phyloP scores from a whole-genome alignment of 2,888 invertebrate genomes.

The Tetanocera ferruginea region DNA sequence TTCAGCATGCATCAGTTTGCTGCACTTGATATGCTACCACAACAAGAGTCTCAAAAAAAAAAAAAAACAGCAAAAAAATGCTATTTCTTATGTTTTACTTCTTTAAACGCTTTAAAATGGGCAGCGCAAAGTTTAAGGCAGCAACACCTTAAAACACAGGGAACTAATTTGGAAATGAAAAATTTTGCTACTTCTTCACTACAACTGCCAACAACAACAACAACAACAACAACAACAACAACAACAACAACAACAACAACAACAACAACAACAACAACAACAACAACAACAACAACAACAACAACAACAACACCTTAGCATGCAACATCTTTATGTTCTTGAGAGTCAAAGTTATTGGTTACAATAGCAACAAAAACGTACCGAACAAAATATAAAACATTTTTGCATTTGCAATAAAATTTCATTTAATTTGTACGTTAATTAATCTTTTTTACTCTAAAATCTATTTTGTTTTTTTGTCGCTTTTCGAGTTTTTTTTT shows the following conservation, averaged over 20 bases:
- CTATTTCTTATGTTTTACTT: not conserved
- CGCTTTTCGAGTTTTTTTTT: not conserved
- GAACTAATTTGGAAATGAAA: constrained; percentile 18
- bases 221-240: not conserved
- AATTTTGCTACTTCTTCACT: not conserved
- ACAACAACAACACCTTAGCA: not conserved
- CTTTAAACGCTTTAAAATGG: constrained; percentile 10
- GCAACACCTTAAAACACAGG: not conserved
- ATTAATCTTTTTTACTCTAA: not conserved
- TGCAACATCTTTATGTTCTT: not conserved
- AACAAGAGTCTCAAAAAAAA: not conserved
- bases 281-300: constrained; percentile 16
- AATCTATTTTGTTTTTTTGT: not conserved
- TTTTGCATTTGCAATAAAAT: constrained; percentile 26
- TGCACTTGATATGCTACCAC: constrained; percentile 23
- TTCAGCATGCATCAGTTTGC: not conserved
- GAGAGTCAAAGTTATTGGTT: not conserved
- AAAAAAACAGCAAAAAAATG: too few relatives aligned
- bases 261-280: not conserved
- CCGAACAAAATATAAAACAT: not conserved
- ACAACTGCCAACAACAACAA: not conserved
- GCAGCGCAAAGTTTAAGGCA: not conserved
- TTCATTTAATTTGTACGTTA: constrained; percentile 28
- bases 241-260: not conserved
- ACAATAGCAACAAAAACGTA: not conserved